Conservation (phyloP, 2,113 vertebrate species). For the Lasiurus cinereus region DNA sequence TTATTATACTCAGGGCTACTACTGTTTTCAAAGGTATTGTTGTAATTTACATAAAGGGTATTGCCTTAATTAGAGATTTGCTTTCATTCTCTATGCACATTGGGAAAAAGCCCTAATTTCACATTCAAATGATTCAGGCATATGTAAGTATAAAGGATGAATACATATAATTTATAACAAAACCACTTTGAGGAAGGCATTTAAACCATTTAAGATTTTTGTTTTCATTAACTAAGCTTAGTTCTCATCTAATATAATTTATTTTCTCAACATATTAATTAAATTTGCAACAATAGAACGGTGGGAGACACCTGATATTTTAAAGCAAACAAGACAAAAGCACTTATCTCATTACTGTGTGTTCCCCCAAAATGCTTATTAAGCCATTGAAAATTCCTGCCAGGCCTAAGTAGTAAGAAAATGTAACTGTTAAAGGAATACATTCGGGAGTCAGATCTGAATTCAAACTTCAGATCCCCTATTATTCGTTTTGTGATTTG, state of each 20-base stretch:
- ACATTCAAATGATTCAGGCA: background rate
- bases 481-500: background rate
- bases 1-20: background rate
- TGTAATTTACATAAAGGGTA: background rate
- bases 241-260: constrained; percentile 27
- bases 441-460: constrained; percentile 15
- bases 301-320: background rate
- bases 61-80: constrained; percentile 25
- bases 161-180: constrained; percentile 60
- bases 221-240: background rate
- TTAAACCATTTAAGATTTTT: constrained; percentile 44
- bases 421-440: background rate
- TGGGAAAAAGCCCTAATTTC: constrained; percentile 37
- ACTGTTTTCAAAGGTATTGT: constrained; percentile 28
- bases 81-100: background rate
- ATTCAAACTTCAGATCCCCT: background rate
- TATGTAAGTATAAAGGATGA: background rate
- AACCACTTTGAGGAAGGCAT: constrained; percentile 8
- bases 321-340: background rate
- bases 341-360: background rate
- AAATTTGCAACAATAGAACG: constrained; percentile 12
- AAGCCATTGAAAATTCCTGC: background rate
- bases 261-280: constrained; percentile 45
- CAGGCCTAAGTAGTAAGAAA: background rate
- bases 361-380: background rate